These are phyloP conservation scores for Caenorhabditis sp. DNA, from an alignment of 2,888 invertebrate genomes.

Conservation along the genomic window DNA sequence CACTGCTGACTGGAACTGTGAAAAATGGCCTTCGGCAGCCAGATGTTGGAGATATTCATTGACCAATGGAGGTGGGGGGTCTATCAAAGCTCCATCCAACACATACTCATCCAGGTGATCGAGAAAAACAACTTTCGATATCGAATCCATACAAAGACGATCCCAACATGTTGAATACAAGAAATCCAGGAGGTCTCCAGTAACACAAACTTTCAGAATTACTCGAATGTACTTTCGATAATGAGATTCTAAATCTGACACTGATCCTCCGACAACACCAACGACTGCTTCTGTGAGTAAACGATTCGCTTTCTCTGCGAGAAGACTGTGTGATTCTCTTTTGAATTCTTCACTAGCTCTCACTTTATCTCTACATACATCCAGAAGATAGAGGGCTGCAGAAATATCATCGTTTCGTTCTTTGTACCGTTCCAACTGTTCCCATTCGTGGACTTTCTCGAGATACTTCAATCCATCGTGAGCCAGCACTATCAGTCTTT, in stretches of 20 bases:
- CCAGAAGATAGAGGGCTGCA: slow-evolving; percentile 68
- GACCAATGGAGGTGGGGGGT: slow-evolving; percentile 87
- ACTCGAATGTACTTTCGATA: slow-evolving; percentile 77
- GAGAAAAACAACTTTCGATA: slow-evolving; percentile 87
- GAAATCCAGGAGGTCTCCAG: slow-evolving; percentile 45
- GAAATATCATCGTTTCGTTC: slow-evolving; percentile 72
- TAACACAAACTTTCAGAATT: slow-evolving; percentile 72
- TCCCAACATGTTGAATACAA: slow-evolving; percentile 88
- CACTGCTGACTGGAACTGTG: slow-evolving; percentile 88
- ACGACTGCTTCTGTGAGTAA: slow-evolving; percentile 66
- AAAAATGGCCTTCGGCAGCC: slow-evolving; percentile 87
- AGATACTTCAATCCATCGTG: slow-evolving; percentile 71
- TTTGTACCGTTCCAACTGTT: slow-evolving; percentile 75
- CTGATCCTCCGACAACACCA: slow-evolving; percentile 67
- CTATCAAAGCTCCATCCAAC: slow-evolving; percentile 73
- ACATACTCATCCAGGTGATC: slow-evolving; percentile 87
- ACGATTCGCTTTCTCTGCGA: slow-evolving; percentile 28
- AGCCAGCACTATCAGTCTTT: slow-evolving; percentile 69
- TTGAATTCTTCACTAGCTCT: slow-evolving; percentile 49
- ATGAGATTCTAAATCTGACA: slow-evolving; percentile 74
- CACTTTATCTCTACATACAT: slow-evolving; percentile 65
- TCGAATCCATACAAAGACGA: slow-evolving; percentile 84
- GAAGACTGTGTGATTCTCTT: slow-evolving; percentile 39
- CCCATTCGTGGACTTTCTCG: slow-evolving; percentile 70
- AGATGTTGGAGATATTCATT: slow-evolving; percentile 88